Percentiles rank a stretch among this genome's conserved stretches.
Conservation (phyloP, 2,888 invertebrate genomes). For the Nysson spinosus region DNA sequence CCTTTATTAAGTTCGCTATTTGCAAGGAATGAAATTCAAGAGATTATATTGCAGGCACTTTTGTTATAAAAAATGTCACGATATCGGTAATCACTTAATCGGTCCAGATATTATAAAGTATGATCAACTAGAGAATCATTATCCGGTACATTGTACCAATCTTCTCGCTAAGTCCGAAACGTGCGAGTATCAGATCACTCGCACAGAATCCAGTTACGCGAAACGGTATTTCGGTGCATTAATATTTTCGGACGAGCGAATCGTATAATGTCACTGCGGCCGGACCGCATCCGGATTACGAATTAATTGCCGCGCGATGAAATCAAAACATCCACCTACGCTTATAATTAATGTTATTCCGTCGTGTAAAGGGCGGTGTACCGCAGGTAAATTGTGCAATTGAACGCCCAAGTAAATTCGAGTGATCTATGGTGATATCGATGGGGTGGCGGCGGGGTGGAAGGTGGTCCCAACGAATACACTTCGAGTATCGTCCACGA, state of each 20-base stretch:
- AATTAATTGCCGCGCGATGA: slow-evolving; percentile 62
- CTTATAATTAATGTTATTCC: slow-evolving; percentile 62
- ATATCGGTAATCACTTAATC: too few species aligned
- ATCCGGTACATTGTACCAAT: too few species aligned
- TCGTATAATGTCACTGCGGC: slow-evolving; percentile 63
- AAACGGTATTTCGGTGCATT: slow-evolving; percentile 59
- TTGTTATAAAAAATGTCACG: too few species aligned
- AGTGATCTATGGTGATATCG: slow-evolving; percentile 51
- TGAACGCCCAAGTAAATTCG: slow-evolving; percentile 54
- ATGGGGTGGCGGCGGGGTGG: slow-evolving; percentile 20
- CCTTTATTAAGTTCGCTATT: too few species aligned
- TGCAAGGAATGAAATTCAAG: too few species aligned
- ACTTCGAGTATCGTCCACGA: slow-evolving; percentile 1
- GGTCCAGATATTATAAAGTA: too few species aligned
- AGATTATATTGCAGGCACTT: too few species aligned
- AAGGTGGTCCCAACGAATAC: slow-evolving; percentile 1
- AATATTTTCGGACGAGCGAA: slow-evolving; percentile 59
- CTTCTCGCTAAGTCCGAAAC: too few species aligned
- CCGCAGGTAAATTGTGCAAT: slow-evolving; percentile 60
- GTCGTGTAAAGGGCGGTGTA: slow-evolving; percentile 59
- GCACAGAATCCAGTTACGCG: slow-evolving; percentile 52
- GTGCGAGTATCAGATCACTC: neutral
- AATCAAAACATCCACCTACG: slow-evolving; percentile 61
- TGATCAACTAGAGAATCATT: too few species aligned
- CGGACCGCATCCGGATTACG: slow-evolving; percentile 61